phyloP scores from a whole-genome alignment of 2,113 vertebrate species.

The Camelus bactrianus region DNA sequence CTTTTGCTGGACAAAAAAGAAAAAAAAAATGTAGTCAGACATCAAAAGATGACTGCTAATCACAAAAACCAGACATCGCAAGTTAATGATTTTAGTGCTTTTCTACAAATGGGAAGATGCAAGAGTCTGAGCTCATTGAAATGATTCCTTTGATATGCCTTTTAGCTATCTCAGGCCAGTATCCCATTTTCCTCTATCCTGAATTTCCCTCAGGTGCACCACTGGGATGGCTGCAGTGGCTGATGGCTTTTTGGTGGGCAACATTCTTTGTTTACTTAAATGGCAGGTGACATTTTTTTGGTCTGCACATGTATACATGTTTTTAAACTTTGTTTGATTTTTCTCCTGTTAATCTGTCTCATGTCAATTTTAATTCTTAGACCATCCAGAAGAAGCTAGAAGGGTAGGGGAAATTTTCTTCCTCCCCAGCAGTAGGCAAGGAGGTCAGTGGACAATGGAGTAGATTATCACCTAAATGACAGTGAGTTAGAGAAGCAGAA shows the following conservation, averaged over 20 bases:
- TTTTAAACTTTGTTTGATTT: background rate
- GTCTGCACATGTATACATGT: background rate
- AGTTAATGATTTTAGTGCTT: background rate
- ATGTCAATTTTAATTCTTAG: background rate
- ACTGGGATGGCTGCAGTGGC: background rate
- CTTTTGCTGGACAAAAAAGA: background rate
- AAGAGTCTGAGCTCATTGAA: background rate
- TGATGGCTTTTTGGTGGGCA: background rate
- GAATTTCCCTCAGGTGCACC: background rate
- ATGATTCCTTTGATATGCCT: background rate
- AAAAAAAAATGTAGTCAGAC: background rate
- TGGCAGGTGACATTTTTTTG: background rate
- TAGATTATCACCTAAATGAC: background rate
- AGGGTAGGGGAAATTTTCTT: background rate
- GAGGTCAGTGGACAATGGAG: constrained; percentile 3
- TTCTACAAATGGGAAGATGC: background rate
- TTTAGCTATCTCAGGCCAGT: background rate
- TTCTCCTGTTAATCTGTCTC: background rate
- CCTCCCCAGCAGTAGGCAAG: background rate
- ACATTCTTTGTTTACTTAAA: background rate
- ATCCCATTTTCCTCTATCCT: background rate
- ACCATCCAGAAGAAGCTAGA: background rate
- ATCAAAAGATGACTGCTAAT: background rate
- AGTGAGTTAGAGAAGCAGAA: background rate
- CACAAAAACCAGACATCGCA: background rate